A percentile compares a stretch with the other conserved stretches of the same genome.
phyloP scores from a whole-genome alignment of 92 coral and sea anemone genomes.

The Meandrina meandrites region DNA sequence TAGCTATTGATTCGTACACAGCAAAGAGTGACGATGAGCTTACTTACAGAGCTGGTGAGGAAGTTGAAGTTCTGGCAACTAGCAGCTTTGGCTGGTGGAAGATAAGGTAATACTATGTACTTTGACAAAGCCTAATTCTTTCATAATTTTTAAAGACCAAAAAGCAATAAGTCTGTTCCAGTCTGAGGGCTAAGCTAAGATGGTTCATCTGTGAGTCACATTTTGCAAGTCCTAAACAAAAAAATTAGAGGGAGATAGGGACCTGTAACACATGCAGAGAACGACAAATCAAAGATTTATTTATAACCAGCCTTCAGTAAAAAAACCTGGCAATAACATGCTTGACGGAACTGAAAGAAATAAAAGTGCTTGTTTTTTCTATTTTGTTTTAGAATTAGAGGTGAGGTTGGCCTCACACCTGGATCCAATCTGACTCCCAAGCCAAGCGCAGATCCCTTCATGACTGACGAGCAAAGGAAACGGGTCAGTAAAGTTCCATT shows the following conservation, averaged over 20 bases:
- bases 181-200: too few relatives aligned
- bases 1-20: constrained; percentile 67
- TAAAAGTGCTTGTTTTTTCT: neutral
- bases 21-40: constrained; percentile 91
- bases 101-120: constrained; percentile 64
- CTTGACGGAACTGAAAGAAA: neutral
- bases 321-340: neutral
- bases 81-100: constrained; percentile 98
- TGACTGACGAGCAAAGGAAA: constrained; percentile 30
- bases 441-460: constrained; percentile 26
- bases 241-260: too few relatives aligned
- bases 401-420: constrained; percentile 84
- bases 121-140: neutral
- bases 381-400: constrained; percentile 54
- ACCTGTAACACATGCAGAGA: neutral
- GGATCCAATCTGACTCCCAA: constrained; percentile 79
- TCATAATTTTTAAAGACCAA: neutral
- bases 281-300: neutral
- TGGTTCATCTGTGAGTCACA: too few relatives aligned
- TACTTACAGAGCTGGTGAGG: constrained; percentile 85
- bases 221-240: too few relatives aligned
- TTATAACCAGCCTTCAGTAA: neutral
- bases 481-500: constrained; percentile 10
- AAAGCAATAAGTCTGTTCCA: too few relatives aligned
- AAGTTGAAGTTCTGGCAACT: constrained; percentile 84